Evolutionary conservation across 2,888 invertebrate genomes (phyloP), one percentile per base, ranked within the genome.

Genomic region (Rotaria sp.): DNA sequence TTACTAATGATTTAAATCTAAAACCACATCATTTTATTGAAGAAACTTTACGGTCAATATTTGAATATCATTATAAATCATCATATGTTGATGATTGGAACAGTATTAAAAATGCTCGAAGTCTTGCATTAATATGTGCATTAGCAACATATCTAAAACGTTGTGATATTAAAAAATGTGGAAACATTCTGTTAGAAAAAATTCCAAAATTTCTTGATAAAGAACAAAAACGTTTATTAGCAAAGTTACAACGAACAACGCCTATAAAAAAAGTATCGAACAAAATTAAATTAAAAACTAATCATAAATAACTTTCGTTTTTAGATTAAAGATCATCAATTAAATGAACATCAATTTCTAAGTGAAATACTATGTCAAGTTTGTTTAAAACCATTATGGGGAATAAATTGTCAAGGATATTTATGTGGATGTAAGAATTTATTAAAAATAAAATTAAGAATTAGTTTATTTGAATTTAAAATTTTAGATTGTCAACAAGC

Each of bases 371-470:
- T 86, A 30, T 86, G 86, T 75, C 85, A 30, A 38, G 35, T 26
- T 11, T 86, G 86, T 50, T 48, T 48, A 24, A 85, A 84, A 57
- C 85, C 86, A 30, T 80, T 86, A 52, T 86, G 86, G 86, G 86
- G 86, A 35, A 86, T 86, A n/a, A 85, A 85, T 38, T 85, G 80
- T 80, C 86, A 86, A 86, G 86, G 86, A 35, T 45, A 85, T 38
- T 45, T 75, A 55, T 86, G 86, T 48, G 85, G 85, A 84, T 85
- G 86, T 86, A 84, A 45, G 74, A 50, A 35, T 50, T 10, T 18
- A 30, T 57, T 59, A 50, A 13, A 13, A 0, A 50, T 50, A 18
- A 18, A 18, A 13, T 4, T 50, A 18, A 18, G 50, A 50, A 50
- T 13, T 50, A 50, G n/a, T n/a, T 18, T 50, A 50, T 50, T 50